Conservation (phyloP, 2,113 vertebrate genomes). For the Cynopterus brachyotis region DNA sequence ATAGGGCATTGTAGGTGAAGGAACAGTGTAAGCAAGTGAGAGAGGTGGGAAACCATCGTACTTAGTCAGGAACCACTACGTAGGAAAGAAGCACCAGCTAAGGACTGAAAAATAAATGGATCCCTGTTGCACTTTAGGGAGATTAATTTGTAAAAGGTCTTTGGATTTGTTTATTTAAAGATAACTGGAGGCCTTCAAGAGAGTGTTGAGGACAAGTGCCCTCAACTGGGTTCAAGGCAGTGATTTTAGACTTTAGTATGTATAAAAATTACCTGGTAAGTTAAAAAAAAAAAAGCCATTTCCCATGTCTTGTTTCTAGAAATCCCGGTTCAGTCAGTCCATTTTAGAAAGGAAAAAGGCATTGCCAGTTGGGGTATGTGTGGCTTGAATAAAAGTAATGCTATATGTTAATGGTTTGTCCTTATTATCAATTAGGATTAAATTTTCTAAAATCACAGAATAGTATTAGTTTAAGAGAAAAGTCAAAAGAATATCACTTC, state of each 20-base stretch:
- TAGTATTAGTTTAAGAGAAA: neutral
- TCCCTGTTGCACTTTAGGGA: neutral
- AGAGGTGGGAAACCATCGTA: neutral
- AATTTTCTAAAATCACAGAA: constrained; percentile 23
- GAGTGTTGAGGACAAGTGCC: neutral
- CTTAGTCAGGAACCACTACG: neutral
- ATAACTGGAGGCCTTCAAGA: neutral
- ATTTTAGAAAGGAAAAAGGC: constrained; percentile 29
- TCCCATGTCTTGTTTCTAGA: neutral
- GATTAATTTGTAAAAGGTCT: neutral
- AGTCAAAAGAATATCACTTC: neutral
- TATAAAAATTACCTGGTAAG: neutral
- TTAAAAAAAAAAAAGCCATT: neutral
- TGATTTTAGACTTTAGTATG: neutral
- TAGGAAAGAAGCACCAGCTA: neutral
- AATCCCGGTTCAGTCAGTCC: neutral
- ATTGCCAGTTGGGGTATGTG: neutral
- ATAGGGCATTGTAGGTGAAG: neutral
- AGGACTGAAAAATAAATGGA: neutral
- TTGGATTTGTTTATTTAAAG: neutral
- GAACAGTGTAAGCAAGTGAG: neutral
- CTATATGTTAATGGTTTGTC: neutral
- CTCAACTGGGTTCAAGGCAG: neutral
- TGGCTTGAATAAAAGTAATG: constrained; percentile 20
- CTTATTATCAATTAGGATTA: constrained; percentile 24